Evolutionary conservation across 2,797 vertebrate genomes (phyloP), one percentile per base, ranked within the genome.

Genomic region (Melanotaenia boesemani): DNA sequence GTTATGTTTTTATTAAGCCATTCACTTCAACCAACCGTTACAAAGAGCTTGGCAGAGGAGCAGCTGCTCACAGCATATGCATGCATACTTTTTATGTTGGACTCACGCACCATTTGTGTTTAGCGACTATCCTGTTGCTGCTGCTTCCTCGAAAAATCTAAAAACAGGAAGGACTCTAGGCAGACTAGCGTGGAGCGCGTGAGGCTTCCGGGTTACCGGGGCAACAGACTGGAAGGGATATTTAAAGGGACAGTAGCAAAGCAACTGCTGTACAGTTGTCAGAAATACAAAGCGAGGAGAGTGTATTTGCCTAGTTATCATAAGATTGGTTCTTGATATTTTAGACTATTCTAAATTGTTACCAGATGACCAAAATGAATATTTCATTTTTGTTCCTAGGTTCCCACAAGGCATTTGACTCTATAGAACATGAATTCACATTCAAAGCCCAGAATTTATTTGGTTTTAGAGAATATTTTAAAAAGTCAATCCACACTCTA

Each of bases 171-270:
- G 93, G 59, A 92, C 82, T 88, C 86, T 56, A 57, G 41, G 68
- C 44, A 3, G 55, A 1, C 71, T 63, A 10, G 88, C 88, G 55
- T 67, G 69, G 24, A 78, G 86, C 24, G 75, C 77, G 70, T 77
- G 86, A 93, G 90, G 87, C 92, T 93, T 92, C 91, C 90, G 87
- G 91, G 90, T 93, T 91, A 91, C 91, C 90, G 89, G 87, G 92
- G 88, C 89, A 89, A 89, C 89, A 80, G 84, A 70, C 82, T 84
- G 88, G 85, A 86, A 89, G 83, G 18, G 66, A 80, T 34, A 88
- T 93, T 95, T 94, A 95, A 95, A 95, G 92, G 6, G 26, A 89
- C 92, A 94, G 93, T 83, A 77, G 22, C 82, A 71, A 72, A 1
- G 20, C 44, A 52, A 8, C 48, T n/a, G 48, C 18, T 50, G 20